phyloP scores from a whole-genome alignment of 1,140 invertebrate species.

The Saccostrea cuccullata region DNA sequence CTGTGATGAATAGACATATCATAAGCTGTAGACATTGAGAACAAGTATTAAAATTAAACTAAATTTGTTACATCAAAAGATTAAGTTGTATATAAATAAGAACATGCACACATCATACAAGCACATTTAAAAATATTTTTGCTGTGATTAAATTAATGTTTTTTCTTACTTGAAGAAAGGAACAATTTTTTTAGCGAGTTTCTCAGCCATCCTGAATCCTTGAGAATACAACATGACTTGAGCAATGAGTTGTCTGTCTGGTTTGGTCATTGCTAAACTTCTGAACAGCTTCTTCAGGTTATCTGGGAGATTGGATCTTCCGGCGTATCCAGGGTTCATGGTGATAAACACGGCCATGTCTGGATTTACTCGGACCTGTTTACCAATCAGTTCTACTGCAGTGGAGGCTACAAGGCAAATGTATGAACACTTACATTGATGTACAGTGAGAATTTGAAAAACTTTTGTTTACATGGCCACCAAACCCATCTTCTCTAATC shows the following conservation, averaged over 20 bases:
- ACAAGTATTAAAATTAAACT: too few species aligned
- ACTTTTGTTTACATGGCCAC: too few species aligned
- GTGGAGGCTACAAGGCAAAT: slow-evolving; percentile 69
- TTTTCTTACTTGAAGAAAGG: slow-evolving; percentile 95
- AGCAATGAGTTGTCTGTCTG: slow-evolving; percentile 98
- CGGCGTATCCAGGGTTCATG: slow-evolving; percentile 99
- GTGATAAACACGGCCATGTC: slow-evolving; percentile 99
- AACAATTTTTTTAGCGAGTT: slow-evolving; percentile 98
- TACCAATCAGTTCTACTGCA: slow-evolving; percentile 96
- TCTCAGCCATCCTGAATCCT: slow-evolving; percentile 98
- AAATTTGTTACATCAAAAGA: too few species aligned
- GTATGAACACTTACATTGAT: not conserved
- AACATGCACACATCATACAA: not conserved
- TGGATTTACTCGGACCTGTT: slow-evolving; percentile 96
- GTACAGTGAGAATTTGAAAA: too few species aligned
- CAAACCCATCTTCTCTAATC: too few species aligned
- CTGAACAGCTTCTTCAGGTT: slow-evolving; percentile 99
- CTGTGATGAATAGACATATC: too few species aligned
- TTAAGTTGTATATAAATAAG: too few species aligned
- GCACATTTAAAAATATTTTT: not conserved
- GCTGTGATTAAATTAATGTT: not conserved
- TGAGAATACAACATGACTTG: slow-evolving; percentile 99
- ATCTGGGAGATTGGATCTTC: slow-evolving; percentile 98
- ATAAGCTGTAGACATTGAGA: too few species aligned
- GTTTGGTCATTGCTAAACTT: slow-evolving; percentile 98